Base-by-base conservation (phyloP, 2,113 vertebrate genomes). In the Ammodytes marinus region DNA sequence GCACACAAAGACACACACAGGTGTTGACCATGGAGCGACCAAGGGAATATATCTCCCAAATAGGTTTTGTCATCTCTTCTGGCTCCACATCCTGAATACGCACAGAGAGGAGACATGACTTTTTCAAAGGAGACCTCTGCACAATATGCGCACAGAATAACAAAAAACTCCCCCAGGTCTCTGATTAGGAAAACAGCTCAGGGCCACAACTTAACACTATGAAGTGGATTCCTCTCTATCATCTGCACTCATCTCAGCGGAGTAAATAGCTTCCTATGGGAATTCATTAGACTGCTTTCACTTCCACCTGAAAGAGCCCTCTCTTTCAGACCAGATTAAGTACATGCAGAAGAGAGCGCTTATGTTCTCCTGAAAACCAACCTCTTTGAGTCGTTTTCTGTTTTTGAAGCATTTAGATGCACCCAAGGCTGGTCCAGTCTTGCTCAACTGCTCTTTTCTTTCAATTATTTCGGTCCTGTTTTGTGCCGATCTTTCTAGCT, bases 231-330 rank as follows among this genome's bases (percentile, higher is more conserved):
- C 84, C 75, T 87, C 80, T 88, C 85, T 86, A 85, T 91, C 88
- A 88, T 91, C 83, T 69, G 69, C 66, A 50, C 90, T 92, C 86
- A 90, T 90, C 90, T 88, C 74, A 68, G 69, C 60, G 80, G 83
- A 87, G 85, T 85, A 88, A 91, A 89, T 78, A 79, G 76, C 83
- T 89, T 92, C 89, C 92, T 91, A 66, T 91, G 91, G 86, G 91
- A 93, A 93, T 92, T 90, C 86, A 90, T 92, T 88, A 89, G 84
- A 84, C 79, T 87, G 81, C 89, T 86, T 92, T 92, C 77, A 88
- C 90, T 88, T 89, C 74, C 88, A 91, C 89, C 83, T 87, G 79
- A 91, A 86, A 86, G 79, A 81, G 77, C 59, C 55, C 53, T 68
- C 68, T 47, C 82, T 88, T 93, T 93, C 88, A 88, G 70, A 91